Percentiles rank a stretch among this genome's conserved stretches.
Evolutionary conservation across 2,113 vertebrate genomes (phyloP).

Genomic region (Tamias sibiricus): DNA sequence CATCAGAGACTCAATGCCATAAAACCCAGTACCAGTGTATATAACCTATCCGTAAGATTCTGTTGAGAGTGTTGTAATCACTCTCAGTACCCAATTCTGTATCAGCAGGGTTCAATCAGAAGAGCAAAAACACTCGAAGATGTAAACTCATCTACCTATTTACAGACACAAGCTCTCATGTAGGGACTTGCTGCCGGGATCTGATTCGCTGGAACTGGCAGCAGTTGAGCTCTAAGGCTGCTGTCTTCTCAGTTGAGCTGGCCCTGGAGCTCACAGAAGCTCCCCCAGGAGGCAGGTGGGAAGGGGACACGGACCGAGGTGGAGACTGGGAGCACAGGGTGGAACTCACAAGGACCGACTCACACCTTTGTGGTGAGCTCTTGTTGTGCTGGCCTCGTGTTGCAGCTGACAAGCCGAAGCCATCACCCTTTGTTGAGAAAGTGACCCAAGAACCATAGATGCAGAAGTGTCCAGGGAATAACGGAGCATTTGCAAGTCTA

Average conservation of each 20-base stretch:
- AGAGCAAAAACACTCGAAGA: background rate
- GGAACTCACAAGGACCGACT: too few species aligned
- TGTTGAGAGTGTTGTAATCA: background rate
- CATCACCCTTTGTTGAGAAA: background rate
- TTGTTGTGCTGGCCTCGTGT: background rate
- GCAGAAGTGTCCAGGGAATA: too few species aligned
- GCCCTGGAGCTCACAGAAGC: background rate
- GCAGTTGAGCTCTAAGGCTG: too few species aligned
- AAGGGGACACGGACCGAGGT: too few species aligned
- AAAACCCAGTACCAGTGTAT: background rate
- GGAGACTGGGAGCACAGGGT: too few species aligned
- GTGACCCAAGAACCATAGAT: background rate
- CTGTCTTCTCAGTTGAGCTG: background rate
- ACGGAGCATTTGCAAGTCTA: background rate
- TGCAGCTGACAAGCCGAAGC: background rate
- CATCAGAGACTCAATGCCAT: background rate
- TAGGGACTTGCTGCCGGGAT: background rate
- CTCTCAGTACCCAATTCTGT: background rate
- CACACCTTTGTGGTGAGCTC: too few species aligned
- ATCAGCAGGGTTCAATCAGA: background rate
- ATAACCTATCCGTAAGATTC: background rate
- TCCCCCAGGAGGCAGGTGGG: background rate
- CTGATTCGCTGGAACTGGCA: background rate
- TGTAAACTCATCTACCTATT: fast-evolving
- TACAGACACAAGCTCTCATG: background rate